These are phyloP conservation scores for Vanessa tameamea DNA, from an alignment of 1,140 invertebrate genomes.

Conservation along the genomic window DNA sequence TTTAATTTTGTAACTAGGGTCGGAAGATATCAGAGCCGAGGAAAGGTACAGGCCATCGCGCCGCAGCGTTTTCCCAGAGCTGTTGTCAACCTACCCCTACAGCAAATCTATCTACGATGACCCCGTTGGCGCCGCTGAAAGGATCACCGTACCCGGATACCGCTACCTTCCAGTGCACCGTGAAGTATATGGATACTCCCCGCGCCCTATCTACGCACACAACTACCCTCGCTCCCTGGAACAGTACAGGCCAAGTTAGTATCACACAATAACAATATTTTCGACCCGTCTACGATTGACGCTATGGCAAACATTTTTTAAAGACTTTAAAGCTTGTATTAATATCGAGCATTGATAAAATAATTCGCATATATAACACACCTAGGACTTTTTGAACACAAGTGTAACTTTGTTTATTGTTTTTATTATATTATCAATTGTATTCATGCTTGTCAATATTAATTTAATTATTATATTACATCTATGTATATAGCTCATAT, in stretches of 20 bases:
- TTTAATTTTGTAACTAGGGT: constrained; percentile 81
- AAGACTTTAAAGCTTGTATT: constrained; percentile 40
- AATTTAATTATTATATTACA: constrained; percentile 1
- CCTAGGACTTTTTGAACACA: constrained; percentile 34
- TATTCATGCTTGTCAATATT: constrained; percentile 12
- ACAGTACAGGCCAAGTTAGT: constrained; percentile 92
- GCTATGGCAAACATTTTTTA: neutral
- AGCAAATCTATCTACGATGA: constrained; percentile 93
- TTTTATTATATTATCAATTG: constrained; percentile 17
- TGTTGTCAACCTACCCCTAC: constrained; percentile 82
- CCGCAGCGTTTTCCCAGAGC: constrained; percentile 86
- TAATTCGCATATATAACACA: constrained; percentile 35
- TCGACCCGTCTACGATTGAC: constrained; percentile 18
- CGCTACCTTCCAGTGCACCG: constrained; percentile 93
- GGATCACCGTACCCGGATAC: constrained; percentile 92
- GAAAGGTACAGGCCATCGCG: constrained; percentile 86
- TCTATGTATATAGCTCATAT: neutral
- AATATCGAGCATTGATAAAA: constrained; percentile 37
- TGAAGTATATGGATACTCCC: constrained; percentile 93
- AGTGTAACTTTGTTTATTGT: constrained; percentile 29
- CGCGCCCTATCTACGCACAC: constrained; percentile 91
- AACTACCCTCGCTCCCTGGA: constrained; percentile 88
- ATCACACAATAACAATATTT: constrained; percentile 49
- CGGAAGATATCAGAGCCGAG: constrained; percentile 93
- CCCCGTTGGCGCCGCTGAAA: constrained; percentile 87